Evolutionary conservation across 2,113 vertebrate species (phyloP), one percentile per base, ranked within the genome.

Genomic region (Hyperoodon ampullatus): DNA sequence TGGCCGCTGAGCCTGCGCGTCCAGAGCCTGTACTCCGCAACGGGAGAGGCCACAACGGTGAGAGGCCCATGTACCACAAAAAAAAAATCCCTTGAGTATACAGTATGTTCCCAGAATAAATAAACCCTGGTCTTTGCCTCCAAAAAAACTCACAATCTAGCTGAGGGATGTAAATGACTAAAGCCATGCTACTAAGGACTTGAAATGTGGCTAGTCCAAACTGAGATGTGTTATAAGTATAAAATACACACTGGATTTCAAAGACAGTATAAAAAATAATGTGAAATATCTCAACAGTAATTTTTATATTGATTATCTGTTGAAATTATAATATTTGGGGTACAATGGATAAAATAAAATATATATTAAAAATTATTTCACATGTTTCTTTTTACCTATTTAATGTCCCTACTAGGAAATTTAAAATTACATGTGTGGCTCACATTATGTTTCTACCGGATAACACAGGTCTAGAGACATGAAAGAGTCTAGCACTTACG

Each of bases 311-410:
- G 65, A 68, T 88, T 84, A 80, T 8, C 30, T 93, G 8, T 66
- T 89, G 13, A 87, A 85, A 80, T 66, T 39, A 66, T 85, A 83
- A 42, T 44, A 90, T 26, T 94, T 90, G 66, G 8, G 28, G 18
- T 86, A 89, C 19, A 78, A 65, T 83, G 44, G 11, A 8, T 77
- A 80, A 96, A 93, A 80, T 95, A 88, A 95, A 68, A 92, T 33
- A 60, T 16, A 4, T 85, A 78, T 58, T 93, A 82, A 87, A 95
- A 87, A 28, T 68, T 75, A 63, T 63, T 85, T 81, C 55, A 95
- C n/a, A 44, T 81, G 33, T 87, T 97, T 90, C 35, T 90, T 90
- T 72, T 39, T 47, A 66, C 7, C 65, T 88, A 80, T 44, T 86
- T 87, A 63, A 58, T 65, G 5, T 50, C 47, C 50, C 70, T 92